Evolutionary conservation across 2,113 vertebrate species (phyloP).

Genomic region (Cyprinodon variegatus): DNA sequence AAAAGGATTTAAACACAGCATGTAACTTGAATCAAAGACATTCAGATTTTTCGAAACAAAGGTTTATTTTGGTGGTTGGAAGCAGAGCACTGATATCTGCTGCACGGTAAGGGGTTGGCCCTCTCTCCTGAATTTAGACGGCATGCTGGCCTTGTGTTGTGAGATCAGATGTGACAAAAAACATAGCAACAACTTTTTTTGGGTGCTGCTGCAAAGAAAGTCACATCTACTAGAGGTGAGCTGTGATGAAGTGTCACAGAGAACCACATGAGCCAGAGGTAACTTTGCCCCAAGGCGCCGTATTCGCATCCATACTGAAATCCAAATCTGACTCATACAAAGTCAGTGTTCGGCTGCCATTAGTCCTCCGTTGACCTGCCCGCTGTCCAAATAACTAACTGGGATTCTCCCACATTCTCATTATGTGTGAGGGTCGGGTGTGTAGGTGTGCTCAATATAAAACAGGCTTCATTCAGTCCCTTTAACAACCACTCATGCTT

Average conservation of each 20-base stretch:
- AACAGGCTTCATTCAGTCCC: constrained; percentile 9
- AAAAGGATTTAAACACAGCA: background rate
- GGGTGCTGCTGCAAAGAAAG: constrained; percentile 17
- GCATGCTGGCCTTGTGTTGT: constrained; percentile 4
- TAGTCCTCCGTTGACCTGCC: constrained; percentile 37
- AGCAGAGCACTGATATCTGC: constrained; percentile 4
- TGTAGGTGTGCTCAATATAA: background rate
- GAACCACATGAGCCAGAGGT: constrained; percentile 37
- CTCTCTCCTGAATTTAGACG: constrained; percentile 30
- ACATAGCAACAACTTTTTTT: constrained; percentile 29
- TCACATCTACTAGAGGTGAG: constrained; percentile 42
- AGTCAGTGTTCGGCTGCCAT: constrained; percentile 41
- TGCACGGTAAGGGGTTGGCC: constrained; percentile 9
- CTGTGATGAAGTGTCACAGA: constrained; percentile 37
- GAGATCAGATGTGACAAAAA: constrained; percentile 46
- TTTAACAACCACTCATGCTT: constrained; percentile 28
- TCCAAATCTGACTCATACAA: constrained; percentile 49
- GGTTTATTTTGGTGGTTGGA: background rate
- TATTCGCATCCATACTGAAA: constrained; percentile 28
- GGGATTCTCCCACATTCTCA: constrained; percentile 26
- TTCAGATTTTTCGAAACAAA: background rate
- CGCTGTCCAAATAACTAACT: constrained; percentile 34
- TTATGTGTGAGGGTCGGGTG: background rate
- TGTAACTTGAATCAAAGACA: background rate
- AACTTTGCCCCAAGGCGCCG: constrained; percentile 28